Conservation (phyloP, 2,888 invertebrate genomes). For the Minunthozetes semirufus region DNA sequence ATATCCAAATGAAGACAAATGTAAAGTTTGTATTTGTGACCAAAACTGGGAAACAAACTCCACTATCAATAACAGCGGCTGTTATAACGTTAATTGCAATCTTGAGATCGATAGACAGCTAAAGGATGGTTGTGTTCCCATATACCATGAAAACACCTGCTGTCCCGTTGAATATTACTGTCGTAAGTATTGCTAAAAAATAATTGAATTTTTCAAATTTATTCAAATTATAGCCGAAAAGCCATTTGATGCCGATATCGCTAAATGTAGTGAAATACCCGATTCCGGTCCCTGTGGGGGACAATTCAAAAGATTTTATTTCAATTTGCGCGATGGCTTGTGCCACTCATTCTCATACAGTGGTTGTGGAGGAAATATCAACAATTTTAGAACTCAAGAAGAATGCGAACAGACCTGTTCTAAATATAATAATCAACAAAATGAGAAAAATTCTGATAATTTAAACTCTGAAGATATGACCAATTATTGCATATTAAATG, state of each 20-base stretch:
- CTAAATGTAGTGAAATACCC: background rate
- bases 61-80: slow-evolving; percentile 32
- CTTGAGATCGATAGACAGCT: slow-evolving; percentile 34
- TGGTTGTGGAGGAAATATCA: background rate
- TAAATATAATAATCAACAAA: background rate
- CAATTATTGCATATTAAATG: background rate
- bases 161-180: slow-evolving; percentile 42
- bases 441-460: background rate
- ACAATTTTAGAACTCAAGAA: background rate
- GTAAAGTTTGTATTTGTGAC: slow-evolving; percentile 39
- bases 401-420: background rate
- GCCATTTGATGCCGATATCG: background rate
- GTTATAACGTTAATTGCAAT: slow-evolving; percentile 38
- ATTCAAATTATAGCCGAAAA: background rate
- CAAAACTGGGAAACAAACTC: slow-evolving; percentile 38
- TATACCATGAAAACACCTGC: slow-evolving; percentile 41
- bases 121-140: slow-evolving; percentile 39
- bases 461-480: background rate
- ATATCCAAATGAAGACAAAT: slow-evolving; percentile 38
- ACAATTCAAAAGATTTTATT: background rate
- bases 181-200: slow-evolving; percentile 37
- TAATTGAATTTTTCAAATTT: background rate
- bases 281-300: background rate
- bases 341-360: background rate
- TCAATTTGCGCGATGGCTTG: background rate